Evolutionary conservation across 2,888 invertebrate genomes (phyloP).

Genomic region (Lepidochrysops patricia): DNA sequence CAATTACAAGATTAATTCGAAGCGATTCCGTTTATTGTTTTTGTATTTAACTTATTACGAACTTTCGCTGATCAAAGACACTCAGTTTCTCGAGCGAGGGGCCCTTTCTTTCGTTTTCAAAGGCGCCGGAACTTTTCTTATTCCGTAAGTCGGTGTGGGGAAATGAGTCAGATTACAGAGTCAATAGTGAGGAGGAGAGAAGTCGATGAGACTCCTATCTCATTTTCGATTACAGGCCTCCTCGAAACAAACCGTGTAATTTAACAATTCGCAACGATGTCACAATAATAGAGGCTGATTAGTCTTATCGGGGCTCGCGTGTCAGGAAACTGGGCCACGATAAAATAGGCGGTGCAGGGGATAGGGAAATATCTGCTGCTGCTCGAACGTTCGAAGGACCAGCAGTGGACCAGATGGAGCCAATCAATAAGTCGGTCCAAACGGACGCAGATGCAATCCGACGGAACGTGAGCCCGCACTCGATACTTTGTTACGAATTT

Average conservation of each 20-base stretch:
- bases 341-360: constrained; percentile 18
- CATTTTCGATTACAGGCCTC: constrained; percentile 47
- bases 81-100: constrained; percentile 53
- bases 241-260: constrained; percentile 36
- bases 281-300: constrained; percentile 43
- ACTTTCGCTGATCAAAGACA: constrained; percentile 67
- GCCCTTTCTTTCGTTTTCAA: constrained; percentile 59
- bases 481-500: constrained; percentile 50
- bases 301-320: constrained; percentile 29
- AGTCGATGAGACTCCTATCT: constrained; percentile 60
- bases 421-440: constrained; percentile 38
- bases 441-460: constrained; percentile 52
- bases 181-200: constrained; percentile 62
- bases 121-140: constrained; percentile 63
- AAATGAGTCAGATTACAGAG: constrained; percentile 69
- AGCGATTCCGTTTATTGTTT: constrained; percentile 4
- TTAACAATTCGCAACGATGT: constrained; percentile 37
- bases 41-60: constrained; percentile 51
- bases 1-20: constrained; percentile 12
- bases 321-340: constrained; percentile 24
- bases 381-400: constrained; percentile 39
- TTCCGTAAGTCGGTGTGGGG: constrained; percentile 60
- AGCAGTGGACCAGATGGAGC: constrained; percentile 32
- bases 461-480: constrained; percentile 38
- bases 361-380: constrained; percentile 21